Base-by-base conservation (phyloP, 2,113 vertebrate genomes). In the Ammodytes marinus region DNA sequence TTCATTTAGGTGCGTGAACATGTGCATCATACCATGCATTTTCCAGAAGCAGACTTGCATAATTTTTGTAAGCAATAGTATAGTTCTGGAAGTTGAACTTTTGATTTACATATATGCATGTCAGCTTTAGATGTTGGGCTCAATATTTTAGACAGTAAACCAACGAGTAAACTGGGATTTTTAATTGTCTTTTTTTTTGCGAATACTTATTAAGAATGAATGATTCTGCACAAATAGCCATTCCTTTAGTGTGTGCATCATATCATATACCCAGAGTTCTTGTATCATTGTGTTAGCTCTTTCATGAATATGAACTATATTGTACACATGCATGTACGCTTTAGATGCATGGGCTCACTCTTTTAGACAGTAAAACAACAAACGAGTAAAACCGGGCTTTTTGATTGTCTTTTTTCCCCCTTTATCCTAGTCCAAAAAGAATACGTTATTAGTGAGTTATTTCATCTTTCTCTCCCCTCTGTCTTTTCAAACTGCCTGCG, bases 381-480 rank as follows among this genome's bases (percentile, higher is more conserved):
- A 27, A 27, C 8, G 52, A 55, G 42, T 35, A 71, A 79, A 77
- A 76, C 3, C 53, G 39, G 40, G 35, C 27, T 27, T 71, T 53
- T 58, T 8, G 61, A 6, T 80, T 39, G 39, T 69, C 72, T 79
- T 83, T 58, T 64, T 17, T 79, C 63, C 19, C 11, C 27, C 27
- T 27, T 27, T 27, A 6, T 37, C 43, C 14, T 52, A 72, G 49
- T 61, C 42, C 5, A 15, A 73, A 74, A 53, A 63, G 58, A 78
- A 64, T 66, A 9, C 7, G 55, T 77, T 46, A 86, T 84, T 85
- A 79, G 74, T 0, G 10, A 66, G 14, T n/a, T 3, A 54, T 90
- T 90, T 93, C 74, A 89, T 91, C 84, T 73, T 13, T 58, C 55
- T 58, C 55, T 64, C 63, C 37, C 19, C 27, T 27, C 35, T 3